A percentile compares a stretch with the other conserved stretches of the same genome.
These are phyloP conservation scores for Phortica okadai DNA, from an alignment of 2,888 invertebrate species.

Conservation along the genomic window DNA sequence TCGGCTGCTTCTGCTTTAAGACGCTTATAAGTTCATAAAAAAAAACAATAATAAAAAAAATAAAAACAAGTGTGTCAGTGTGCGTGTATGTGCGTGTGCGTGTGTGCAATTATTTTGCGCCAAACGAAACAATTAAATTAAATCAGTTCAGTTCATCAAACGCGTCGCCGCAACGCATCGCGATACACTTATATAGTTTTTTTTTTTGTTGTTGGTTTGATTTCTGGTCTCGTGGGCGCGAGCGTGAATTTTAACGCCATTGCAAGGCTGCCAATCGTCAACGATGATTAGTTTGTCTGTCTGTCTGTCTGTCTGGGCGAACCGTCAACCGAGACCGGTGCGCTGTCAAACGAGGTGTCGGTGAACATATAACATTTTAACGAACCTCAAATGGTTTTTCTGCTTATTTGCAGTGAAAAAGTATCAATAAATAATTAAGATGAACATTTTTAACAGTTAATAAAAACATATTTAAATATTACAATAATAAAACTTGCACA, in stretches of 20 bases:
- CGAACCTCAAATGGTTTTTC: not conserved
- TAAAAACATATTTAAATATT: not conserved
- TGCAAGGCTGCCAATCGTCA: constrained; percentile 5
- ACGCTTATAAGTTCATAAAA: not conserved
- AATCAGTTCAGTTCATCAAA: constrained; percentile 46
- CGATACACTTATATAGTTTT: not conserved
- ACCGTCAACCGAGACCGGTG: not conserved
- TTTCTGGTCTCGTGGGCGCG: constrained; percentile 13
- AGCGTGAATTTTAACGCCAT: constrained; percentile 46
- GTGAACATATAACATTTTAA: not conserved
- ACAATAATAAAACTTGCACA: not conserved
- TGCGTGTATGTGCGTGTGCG: constrained; percentile 39
- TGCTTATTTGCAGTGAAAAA: not conserved
- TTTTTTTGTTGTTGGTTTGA: not conserved
- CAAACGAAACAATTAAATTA: constrained; percentile 56
- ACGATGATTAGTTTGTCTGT: not conserved
- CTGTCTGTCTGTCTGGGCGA: not conserved
- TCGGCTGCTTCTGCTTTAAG: not conserved
- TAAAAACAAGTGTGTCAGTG: constrained; percentile 23
- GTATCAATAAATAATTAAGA: too few relatives aligned
- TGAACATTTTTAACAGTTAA: not conserved
- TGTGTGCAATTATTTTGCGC: constrained; percentile 14
- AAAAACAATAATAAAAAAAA: constrained; percentile 28
- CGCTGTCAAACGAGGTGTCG: constrained; percentile 15
- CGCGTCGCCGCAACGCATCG: not conserved